Conservation (phyloP, 2,888 invertebrate species). For the Pyrocoelia pectoralis region DNA sequence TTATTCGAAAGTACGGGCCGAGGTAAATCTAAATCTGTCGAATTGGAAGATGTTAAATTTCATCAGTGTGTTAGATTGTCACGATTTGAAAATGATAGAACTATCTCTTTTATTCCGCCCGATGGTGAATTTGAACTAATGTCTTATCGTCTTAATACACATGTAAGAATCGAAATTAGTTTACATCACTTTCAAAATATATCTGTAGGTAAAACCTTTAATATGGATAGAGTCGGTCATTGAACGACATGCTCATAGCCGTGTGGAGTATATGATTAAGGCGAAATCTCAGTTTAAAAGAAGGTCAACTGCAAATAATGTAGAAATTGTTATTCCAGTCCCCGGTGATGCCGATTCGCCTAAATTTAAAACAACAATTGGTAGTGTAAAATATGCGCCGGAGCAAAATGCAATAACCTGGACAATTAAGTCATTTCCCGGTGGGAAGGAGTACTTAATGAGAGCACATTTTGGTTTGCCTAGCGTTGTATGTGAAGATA, state of each 20-base stretch:
- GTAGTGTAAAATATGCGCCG: conserved; percentile 96
- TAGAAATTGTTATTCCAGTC: conserved; percentile 96
- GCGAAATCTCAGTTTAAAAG: conserved; percentile 98
- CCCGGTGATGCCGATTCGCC: conserved; percentile 98
- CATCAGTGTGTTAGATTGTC: conserved; percentile 99
- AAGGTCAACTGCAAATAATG: conserved; percentile 97
- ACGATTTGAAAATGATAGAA: conserved; percentile 99
- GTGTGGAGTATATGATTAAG: conserved; percentile 99
- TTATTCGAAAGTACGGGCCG: conserved; percentile 96
- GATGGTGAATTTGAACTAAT: conserved; percentile 99
- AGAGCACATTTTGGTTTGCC: conserved; percentile 97
- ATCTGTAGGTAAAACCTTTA: conserved; percentile 80
- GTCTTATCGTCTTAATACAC: conserved; percentile 97
- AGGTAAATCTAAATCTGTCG: no score
- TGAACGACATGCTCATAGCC: conserved; percentile 94
- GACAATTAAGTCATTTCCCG: conserved; percentile 97
- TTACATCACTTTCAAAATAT: no score
- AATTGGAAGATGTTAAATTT: no score
- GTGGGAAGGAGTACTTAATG: conserved; percentile 98
- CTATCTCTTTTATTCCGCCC: conserved; percentile 99
- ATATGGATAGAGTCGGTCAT: conserved; percentile 99
- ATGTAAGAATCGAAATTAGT: conserved; percentile 69
- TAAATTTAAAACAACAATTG: conserved; percentile 97
- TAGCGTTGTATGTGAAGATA: conserved; percentile 92
- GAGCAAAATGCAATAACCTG: conserved; percentile 97